phyloP scores from a whole-genome alignment of 1,140 invertebrate species.

The Cherax quadricarinatus region DNA sequence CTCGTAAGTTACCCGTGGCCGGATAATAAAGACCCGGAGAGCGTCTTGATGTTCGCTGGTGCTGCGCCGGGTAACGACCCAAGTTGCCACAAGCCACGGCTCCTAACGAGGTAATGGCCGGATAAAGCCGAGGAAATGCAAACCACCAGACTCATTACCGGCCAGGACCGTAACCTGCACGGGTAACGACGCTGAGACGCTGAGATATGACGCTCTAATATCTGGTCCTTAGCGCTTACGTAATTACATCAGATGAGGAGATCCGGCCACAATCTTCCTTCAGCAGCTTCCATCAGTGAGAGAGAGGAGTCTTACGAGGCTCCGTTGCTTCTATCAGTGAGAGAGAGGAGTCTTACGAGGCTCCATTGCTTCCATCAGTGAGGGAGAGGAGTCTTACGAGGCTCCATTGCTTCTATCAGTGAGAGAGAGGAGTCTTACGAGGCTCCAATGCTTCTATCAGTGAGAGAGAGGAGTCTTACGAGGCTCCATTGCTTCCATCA shows the following conservation, averaged over 20 bases:
- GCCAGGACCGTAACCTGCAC: conserved; percentile 7
- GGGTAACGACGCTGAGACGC: background rate
- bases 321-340: no score
- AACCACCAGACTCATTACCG: conserved; percentile 42
- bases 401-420: no score
- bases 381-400: no score
- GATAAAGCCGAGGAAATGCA: conserved; percentile 30
- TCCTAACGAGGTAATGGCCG: conserved; percentile 30
- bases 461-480: no score
- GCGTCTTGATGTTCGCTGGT: background rate
- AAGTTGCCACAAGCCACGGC: conserved; percentile 25
- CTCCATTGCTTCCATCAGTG: no score
- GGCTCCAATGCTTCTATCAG: no score
- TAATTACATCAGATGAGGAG: background rate
- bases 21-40: background rate
- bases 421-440: no score
- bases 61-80: conserved; percentile 6
- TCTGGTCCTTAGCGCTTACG: conserved; percentile 9
- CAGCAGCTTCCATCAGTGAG: background rate
- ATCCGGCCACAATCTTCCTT: background rate
- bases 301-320: background rate
- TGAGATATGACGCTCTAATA: conserved; percentile 45
- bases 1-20: background rate
- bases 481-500: no score
- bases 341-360: no score